These are phyloP conservation scores for Pseudochirops corinnae DNA, from an alignment of 2,797 vertebrate genomes.

Conservation along the genomic window DNA sequence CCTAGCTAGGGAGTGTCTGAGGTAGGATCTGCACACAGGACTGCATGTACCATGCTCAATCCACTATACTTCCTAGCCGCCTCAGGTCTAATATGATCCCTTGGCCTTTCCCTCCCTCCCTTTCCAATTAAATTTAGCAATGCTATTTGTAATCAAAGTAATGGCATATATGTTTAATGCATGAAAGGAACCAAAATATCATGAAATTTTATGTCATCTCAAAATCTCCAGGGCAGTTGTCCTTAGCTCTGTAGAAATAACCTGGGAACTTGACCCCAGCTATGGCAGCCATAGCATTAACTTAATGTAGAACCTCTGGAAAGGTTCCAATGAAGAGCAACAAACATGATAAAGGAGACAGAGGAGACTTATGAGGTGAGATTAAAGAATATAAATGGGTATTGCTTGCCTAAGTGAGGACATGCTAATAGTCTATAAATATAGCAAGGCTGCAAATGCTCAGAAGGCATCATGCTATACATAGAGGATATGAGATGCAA, in stretches of 20 bases:
- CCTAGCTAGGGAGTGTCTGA: neutral
- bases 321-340: slow-evolving; percentile 2
- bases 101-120: neutral
- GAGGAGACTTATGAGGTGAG: neutral
- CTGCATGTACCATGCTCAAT: neutral
- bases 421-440: neutral
- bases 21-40: neutral
- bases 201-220: neutral
- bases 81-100: neutral
- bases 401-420: neutral
- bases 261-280: neutral
- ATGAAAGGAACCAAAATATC: neutral
- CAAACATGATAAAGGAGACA: neutral
- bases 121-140: neutral
- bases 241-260: neutral
- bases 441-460: neutral
- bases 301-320: neutral
- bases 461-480: neutral
- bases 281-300: slow-evolving; percentile 13
- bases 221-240: neutral
- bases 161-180: too few relatives aligned
- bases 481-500: neutral
- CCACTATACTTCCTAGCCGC: neutral
- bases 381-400: neutral
- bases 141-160: neutral